Evolutionary conservation across 2,797 vertebrate species (phyloP).

Genomic region (Oreochromis grahami): DNA sequence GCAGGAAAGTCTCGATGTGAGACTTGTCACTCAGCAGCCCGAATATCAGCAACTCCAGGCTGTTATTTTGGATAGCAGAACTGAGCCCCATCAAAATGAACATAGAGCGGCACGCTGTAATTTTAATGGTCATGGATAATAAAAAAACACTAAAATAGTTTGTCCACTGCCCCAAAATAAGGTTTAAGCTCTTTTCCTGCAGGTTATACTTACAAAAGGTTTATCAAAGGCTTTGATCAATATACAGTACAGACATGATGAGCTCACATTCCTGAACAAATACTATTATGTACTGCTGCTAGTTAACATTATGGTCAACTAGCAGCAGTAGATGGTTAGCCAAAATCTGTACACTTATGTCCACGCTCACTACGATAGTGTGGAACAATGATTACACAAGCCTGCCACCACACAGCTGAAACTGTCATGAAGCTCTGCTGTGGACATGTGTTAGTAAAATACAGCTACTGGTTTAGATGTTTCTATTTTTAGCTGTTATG

Average conservation of each 20-base stretch:
- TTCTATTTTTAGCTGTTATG: background rate
- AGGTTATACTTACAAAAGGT: background rate
- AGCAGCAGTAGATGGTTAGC: rapidly evolving
- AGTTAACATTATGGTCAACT: background rate
- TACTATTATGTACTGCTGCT: background rate
- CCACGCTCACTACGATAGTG: background rate
- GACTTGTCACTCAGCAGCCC: background rate
- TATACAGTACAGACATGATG: rapidly evolving
- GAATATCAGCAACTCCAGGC: background rate
- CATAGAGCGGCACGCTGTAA: rapidly evolving
- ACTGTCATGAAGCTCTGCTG: background rate
- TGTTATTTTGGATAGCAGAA: background rate
- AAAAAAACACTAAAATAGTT: background rate
- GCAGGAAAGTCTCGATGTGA: background rate
- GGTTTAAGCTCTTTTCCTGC: background rate
- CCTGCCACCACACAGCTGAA: background rate
- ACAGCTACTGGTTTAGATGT: rapidly evolving
- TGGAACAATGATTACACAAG: background rate
- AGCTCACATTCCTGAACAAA: background rate
- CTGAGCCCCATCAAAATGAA: rapidly evolving
- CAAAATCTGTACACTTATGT: background rate
- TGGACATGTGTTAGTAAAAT: rapidly evolving
- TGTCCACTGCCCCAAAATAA: background rate
- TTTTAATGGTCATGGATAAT: rapidly evolving
- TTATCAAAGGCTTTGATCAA: background rate